Percentiles rank a stretch among this genome's conserved stretches.
Conservation (phyloP, 2,888 invertebrate genomes). For the Deilephila elpenor region DNA sequence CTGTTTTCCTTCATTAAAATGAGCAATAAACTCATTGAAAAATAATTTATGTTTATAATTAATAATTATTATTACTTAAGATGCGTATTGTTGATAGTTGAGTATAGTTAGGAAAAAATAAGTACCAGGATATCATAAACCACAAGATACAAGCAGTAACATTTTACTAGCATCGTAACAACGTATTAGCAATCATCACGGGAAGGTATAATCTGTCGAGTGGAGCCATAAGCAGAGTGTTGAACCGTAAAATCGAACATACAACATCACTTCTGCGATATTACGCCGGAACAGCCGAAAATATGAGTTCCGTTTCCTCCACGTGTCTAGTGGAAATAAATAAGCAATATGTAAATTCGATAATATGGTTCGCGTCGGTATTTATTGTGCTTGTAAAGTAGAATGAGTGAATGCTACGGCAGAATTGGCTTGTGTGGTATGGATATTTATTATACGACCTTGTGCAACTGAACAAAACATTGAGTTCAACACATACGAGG, state of each 20-base stretch:
- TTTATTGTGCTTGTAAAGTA: conserved; percentile 17
- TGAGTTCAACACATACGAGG: neutral
- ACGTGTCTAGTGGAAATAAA: conserved; percentile 22
- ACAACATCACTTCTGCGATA: conserved; percentile 37
- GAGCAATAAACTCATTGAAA: too few species aligned
- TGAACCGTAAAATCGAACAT: conserved; percentile 47
- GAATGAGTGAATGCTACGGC: neutral
- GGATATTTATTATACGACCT: neutral
- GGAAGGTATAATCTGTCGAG: conserved; percentile 21
- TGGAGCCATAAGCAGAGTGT: conserved; percentile 34
- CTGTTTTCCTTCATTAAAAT: too few species aligned
- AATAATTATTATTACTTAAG: too few species aligned
- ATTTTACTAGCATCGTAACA: conserved; percentile 11
- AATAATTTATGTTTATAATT: too few species aligned
- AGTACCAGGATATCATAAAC: neutral
- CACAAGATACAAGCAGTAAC: neutral
- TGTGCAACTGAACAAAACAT: neutral
- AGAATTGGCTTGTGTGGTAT: neutral
- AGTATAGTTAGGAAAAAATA: neutral
- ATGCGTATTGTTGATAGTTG: neutral
- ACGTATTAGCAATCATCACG: conserved; percentile 4
- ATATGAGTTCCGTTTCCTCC: conserved; percentile 33
- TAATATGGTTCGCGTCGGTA: neutral
- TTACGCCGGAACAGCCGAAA: conserved; percentile 33
- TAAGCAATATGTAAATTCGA: conserved; percentile 24